Base-by-base conservation (phyloP, 2,888 invertebrate species). In the Chymomyza amoena region DNA sequence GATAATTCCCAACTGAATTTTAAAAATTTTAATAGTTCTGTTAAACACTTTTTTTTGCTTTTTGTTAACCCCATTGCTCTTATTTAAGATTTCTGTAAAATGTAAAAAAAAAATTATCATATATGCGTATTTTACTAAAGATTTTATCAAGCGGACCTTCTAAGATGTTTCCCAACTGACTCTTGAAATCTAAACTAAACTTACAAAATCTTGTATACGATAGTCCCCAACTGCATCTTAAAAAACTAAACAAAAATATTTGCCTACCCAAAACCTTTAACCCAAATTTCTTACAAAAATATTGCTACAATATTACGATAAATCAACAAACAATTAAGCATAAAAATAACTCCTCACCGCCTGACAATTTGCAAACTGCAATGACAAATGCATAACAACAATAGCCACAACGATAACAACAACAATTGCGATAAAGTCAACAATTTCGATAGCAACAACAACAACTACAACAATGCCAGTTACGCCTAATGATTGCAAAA, bases 401-500 rank as follows among this genome's bases (percentile, higher is more conserved):
- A 66, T 16, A 32, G 32, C 56, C 62, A 20, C 16, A 15, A 66
- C 10, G 50, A 50, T 59, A 57, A 66, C 36, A 56, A 45, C n/a
- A 52, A 66, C 16, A 63, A 63, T 20, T 50, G 36, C 32, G 16
- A 32, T 32, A n/a, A 13, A 39, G 51, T 0, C 78, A 61, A 25
- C 64, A 32, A 66, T 16, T 51, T 25, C 50, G 39, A 51, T 28
- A 68, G 32, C 32, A 45, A 52, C 63, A 63, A 51, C 56, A 63
- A 62, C 28, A 68, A 68, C 75, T 72, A 66, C 56, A 39, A 52
- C 66, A 57, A 62, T 65, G 64, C 61, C 61, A 39, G 52, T 61
- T 64, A 68, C 72, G 65, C 69, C 66, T 45, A 13, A 45, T 57
- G 50, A 65, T 18, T 65, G 65, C 25, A 25, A 59, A 51, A 63